Base-by-base conservation (phyloP, 2,888 invertebrate genomes). In the Hirtodrosophila cameraria region DNA sequence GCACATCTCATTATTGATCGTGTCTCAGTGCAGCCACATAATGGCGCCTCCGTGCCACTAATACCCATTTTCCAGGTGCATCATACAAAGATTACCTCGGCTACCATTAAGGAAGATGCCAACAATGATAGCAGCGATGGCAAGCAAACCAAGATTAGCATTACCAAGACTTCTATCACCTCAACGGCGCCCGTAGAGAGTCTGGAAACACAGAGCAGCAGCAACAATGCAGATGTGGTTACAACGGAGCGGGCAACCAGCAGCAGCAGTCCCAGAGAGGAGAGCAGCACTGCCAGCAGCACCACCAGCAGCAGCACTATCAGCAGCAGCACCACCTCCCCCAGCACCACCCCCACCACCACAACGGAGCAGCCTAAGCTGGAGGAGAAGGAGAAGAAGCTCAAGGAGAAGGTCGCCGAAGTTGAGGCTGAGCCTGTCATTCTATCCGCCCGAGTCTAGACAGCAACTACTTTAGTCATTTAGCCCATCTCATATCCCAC, bases 341-440 rank as follows among this genome's bases (percentile, higher is more conserved):
- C 6, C 3, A 30, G 41, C 28, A 69, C 38, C 28, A 69, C 63
- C 20, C 49, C 71, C 12, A 62, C 58, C 35, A 75, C 77, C 36
- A 78, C 87, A 9, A 74, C 83, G 0, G 78, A 82, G 48, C 67
- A 69, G 25, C 71, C 87, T 16, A 79, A 89, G 45, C 79, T 88
- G 1, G 86, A 88, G 64, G 75, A 85, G 60, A 87, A 65, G 13
- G 90, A 90, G 63, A 74, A 88, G 39, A 84, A 90, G 57, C 77
- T 90, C 1, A 90, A 90, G 67, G 89, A 89, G 46, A 90, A 90
- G 77, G 83, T 90, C 2, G 90, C 89, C 16, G 91, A 91, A 68
- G 89, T 90, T 25, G 90, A 90, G 72, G 90, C 90, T 16, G 90
- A 90, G 16, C 91, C 91, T n/a, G 72, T 91, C 7, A 91, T 91